Evolutionary conservation across 2,113 vertebrate genomes (phyloP).

Genomic region (Copsychus sechellarum): DNA sequence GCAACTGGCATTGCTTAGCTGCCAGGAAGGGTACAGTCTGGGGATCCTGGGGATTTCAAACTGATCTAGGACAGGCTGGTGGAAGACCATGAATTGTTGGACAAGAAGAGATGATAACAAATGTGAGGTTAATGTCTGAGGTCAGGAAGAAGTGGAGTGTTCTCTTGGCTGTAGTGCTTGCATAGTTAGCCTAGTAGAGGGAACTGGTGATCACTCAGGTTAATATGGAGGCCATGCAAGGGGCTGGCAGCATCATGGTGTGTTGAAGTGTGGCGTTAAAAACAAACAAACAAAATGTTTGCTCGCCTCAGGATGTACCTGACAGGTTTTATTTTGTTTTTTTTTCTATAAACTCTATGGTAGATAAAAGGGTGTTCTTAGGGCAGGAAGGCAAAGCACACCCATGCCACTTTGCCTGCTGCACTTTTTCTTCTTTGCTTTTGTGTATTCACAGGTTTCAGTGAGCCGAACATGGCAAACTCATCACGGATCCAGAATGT

Average conservation of each 20-base stretch:
- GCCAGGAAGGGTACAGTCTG: neutral
- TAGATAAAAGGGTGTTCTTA: neutral
- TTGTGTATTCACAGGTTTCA: constrained; percentile 50
- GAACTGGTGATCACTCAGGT: neutral
- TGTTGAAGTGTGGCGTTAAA: neutral
- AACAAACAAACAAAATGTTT: neutral
- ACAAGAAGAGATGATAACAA: neutral
- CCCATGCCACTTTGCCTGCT: neutral
- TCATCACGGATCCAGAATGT: constrained; percentile 18
- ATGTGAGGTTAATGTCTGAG: neutral
- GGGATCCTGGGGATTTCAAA: neutral
- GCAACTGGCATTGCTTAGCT: neutral
- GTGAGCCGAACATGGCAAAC: constrained; percentile 76
- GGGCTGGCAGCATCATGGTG: neutral
- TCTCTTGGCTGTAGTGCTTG: accelerated
- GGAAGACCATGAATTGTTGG: neutral
- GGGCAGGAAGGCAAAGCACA: neutral
- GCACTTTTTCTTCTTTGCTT: neutral
- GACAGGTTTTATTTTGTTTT: neutral
- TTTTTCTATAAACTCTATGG: neutral
- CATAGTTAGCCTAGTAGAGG: neutral
- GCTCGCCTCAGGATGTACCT: neutral
- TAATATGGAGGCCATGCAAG: accelerated
- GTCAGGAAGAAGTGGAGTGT: neutral
- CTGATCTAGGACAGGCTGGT: neutral